Evolutionary conservation across 2,113 vertebrate genomes (phyloP).

Genomic region (Albula glossodonta): DNA sequence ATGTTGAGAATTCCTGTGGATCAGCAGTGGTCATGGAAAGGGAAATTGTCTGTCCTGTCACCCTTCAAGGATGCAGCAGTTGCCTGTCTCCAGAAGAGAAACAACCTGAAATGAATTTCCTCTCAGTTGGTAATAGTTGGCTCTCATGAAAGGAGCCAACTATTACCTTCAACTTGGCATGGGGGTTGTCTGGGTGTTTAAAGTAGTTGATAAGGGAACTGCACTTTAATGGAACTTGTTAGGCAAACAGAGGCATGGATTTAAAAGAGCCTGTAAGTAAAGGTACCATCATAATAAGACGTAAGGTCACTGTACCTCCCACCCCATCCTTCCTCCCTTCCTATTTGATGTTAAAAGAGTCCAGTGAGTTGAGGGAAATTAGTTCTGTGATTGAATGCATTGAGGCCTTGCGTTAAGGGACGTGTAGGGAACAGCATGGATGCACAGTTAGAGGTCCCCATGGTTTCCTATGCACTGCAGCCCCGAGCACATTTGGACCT

Average conservation of each 20-base stretch:
- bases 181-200: conserved; percentile 67
- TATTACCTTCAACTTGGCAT: conserved; percentile 60
- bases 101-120: conserved; percentile 34
- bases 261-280: conserved; percentile 57
- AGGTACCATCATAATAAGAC: conserved; percentile 56
- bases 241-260: conserved; percentile 53
- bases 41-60: neutral
- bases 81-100: neutral
- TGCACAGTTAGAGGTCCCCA: no score
- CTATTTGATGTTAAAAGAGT: conserved; percentile 62
- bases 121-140: no score
- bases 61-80: neutral
- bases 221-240: conserved; percentile 34
- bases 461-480: no score
- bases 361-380: conserved; percentile 38
- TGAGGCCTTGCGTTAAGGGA: neutral
- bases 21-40: no score
- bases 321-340: neutral
- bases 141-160: conserved; percentile 40
- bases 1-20: neutral
- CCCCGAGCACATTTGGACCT: no score
- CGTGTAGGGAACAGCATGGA: no score
- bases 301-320: conserved; percentile 29
- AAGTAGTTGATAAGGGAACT: conserved; percentile 67
- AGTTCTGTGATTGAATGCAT: neutral